Conservation (phyloP, 1,140 invertebrate genomes). For the Cataglyphis hispanica region DNA sequence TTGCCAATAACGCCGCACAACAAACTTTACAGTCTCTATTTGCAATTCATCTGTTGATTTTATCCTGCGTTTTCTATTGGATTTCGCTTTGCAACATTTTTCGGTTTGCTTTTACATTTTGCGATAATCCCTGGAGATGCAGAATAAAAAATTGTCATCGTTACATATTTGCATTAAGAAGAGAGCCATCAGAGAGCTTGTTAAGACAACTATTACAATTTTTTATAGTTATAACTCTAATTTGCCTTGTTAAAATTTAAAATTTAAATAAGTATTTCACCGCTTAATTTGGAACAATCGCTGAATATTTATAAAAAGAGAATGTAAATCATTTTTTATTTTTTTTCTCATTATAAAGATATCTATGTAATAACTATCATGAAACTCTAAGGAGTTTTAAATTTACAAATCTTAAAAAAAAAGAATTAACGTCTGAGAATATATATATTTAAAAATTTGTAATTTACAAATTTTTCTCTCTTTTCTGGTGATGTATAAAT, state of each 20-base stretch:
- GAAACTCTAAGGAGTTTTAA: background rate
- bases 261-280: background rate
- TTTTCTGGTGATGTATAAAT: background rate
- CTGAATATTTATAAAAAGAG: background rate
- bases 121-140: constrained; percentile 20
- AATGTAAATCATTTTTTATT: background rate
- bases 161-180: constrained; percentile 53
- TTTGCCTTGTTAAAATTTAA: background rate
- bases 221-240: constrained; percentile 13
- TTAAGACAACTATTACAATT: constrained; percentile 12
- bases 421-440: background rate
- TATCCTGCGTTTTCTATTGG: constrained; percentile 50
- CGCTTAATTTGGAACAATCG: background rate
- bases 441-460: background rate
- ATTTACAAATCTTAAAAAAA: background rate
- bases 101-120: constrained; percentile 50
- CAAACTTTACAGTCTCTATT: constrained; percentile 56
- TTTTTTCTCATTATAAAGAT: background rate
- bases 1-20: constrained; percentile 38
- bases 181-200: background rate
- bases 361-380: background rate
- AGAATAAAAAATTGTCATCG: constrained; percentile 28
- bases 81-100: constrained; percentile 48
- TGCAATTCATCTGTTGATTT: constrained; percentile 61
- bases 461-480: background rate